Evolutionary conservation across 2,888 invertebrate genomes (phyloP).

Genomic region (Tridacna crocea): DNA sequence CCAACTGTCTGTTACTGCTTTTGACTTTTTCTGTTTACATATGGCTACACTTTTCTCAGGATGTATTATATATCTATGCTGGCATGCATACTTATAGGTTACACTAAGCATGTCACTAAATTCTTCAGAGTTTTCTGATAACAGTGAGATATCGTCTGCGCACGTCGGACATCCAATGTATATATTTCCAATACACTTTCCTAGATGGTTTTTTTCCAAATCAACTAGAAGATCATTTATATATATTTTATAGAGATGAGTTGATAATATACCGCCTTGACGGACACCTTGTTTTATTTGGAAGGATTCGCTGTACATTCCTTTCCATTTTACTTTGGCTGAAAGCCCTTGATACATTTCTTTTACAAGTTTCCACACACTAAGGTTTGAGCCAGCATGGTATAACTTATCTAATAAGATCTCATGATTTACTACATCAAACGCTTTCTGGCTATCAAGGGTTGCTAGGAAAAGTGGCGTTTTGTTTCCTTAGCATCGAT

Average conservation of each 20-base stretch:
- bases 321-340: too few species aligned
- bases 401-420: not conserved
- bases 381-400: not conserved
- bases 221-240: not conserved
- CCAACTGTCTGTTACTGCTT: too few species aligned
- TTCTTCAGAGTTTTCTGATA: slow-evolving; percentile 1
- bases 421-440: not conserved
- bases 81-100: not conserved
- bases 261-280: not conserved
- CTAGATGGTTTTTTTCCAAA: not conserved
- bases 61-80: not conserved
- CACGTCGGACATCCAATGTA: not conserved
- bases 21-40: too few species aligned
- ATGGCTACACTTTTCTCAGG: not conserved
- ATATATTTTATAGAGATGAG: not conserved
- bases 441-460: too few species aligned
- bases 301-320: too few species aligned
- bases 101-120: not conserved
- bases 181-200: not conserved
- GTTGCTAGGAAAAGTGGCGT: too few species aligned
- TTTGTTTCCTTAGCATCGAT: too few species aligned
- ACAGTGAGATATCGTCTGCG: not conserved
- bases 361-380: not conserved
- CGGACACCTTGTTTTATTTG: too few species aligned
- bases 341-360: too few species aligned